Percentiles rank a stretch among this genome's conserved stretches.
These are phyloP conservation scores for Channa argus DNA, from an alignment of 2,113 vertebrate species.

Conservation along the genomic window DNA sequence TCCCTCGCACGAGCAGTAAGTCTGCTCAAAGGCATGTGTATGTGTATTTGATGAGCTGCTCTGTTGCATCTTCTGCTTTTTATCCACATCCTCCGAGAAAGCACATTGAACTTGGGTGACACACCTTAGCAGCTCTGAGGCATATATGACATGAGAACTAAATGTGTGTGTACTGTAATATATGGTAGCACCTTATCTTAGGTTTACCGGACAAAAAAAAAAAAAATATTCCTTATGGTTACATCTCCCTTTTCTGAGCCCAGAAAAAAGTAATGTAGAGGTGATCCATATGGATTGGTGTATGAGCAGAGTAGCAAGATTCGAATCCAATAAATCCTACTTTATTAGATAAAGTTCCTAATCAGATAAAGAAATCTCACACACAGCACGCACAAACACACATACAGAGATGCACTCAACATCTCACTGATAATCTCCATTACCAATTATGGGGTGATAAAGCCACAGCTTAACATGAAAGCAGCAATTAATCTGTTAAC, in stretches of 20 bases:
- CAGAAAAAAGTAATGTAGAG: neutral
- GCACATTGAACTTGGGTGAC: conserved; percentile 35
- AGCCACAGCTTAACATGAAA: conserved; percentile 70
- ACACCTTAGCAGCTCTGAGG: conserved; percentile 28
- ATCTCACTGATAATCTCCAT: conserved; percentile 79
- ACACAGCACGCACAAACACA: conserved; percentile 24
- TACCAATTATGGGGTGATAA: conserved; percentile 74
- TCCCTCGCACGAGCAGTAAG: conserved; percentile 31
- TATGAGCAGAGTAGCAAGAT: conserved; percentile 19
- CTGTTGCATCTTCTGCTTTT: conserved; percentile 45
- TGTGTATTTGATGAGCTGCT: conserved; percentile 30
- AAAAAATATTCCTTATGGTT: neutral
- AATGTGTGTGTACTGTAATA: neutral
- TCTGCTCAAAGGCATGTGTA: conserved; percentile 21
- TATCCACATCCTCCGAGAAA: conserved; percentile 32
- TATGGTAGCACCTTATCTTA: neutral
- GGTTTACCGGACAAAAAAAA: neutral
- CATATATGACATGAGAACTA: conserved; percentile 7
- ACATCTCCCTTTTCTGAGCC: neutral
- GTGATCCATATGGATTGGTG: no score
- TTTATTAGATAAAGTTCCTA: conserved; percentile 77
- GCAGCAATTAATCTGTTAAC: conserved; percentile 77
- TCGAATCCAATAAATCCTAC: conserved; percentile 63
- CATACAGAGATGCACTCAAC: conserved; percentile 12
- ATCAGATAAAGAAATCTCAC: conserved; percentile 72